Base-by-base conservation (phyloP, 2,113 vertebrate genomes). In the Caranx ignobilis region DNA sequence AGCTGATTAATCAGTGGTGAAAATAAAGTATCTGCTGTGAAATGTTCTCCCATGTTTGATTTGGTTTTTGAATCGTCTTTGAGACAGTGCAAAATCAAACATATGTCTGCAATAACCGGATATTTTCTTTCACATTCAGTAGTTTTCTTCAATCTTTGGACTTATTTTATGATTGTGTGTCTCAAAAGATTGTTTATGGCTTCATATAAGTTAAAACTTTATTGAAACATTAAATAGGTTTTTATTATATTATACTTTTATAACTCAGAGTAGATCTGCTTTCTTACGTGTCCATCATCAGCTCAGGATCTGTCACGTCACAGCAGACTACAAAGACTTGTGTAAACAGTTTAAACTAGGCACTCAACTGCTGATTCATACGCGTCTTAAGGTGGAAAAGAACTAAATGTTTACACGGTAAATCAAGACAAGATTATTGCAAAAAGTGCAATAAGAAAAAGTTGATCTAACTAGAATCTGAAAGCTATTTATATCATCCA, bases 371-470 rank as follows among this genome's bases (percentile, higher is more conserved):
- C 45, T 76, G 43, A 32, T 70, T 75, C 68, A 43, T 32, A 64
- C 56, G 19, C 76, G 59, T 19, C 68, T 41, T 41, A 69, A n/a
- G 1, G 56, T 50, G 26, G 19, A 43, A 71, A 75, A 62, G 62
- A 72, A 35, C 43, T 74, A 85, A 62, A 86, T 84, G 86, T 94
- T 94, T 94, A 94, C 89, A 94, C 71, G 84, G 93, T 94, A 94
- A 94, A 93, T 91, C 81, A 55, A 85, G 76, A 87, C 32, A 78
- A 77, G 13, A 83, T 75, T 85, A 89, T 84, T 90, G 87, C 90
- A 72, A 75, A 75, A 88, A 87, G 79, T 10, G 84, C 90, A 91
- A 93, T 87, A 88, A 83, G 26, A 32, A 88, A 74, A 18, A 88
- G 48, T 19, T 75, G 56, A 69, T 77, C 64, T 43, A 78, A 75